phyloP scores from a whole-genome alignment of 2,888 invertebrate genomes.

The Scelioninae gen. 1 region DNA sequence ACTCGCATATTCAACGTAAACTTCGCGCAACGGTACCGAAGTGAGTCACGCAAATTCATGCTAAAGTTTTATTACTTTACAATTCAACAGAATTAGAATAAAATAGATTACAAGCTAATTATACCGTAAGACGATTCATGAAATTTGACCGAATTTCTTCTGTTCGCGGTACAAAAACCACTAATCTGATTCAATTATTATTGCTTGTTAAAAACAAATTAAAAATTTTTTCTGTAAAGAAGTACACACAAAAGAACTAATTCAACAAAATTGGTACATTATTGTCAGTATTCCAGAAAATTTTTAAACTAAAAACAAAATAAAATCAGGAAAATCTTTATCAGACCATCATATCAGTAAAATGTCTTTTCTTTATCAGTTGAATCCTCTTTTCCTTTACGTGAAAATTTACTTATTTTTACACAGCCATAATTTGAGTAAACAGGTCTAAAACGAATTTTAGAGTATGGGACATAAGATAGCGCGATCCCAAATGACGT shows the following conservation, averaged over 20 bases:
- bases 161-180: conserved; percentile 22
- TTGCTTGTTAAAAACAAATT: background rate
- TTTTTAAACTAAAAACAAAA: no score
- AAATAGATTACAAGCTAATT: conserved; percentile 38
- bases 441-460: conserved; percentile 9
- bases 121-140: conserved; percentile 29
- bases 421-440: conserved; percentile 15
- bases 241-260: no score
- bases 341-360: no score
- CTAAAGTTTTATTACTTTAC: conserved; percentile 24
- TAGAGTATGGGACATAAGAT: conserved; percentile 4
- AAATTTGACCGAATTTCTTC: conserved; percentile 42
- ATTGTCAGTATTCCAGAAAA: no score
- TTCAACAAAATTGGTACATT: no score
- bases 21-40: conserved; percentile 43
- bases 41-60: conserved; percentile 30
- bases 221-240: no score
- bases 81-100: conserved; percentile 31
- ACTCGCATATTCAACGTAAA: conserved; percentile 4
- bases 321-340: no score
- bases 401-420: background rate
- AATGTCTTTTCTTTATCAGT: no score
- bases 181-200: background rate
- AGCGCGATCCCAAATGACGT: background rate
- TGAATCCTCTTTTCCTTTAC: no score